These are phyloP conservation scores for Silurus meridionalis DNA, from an alignment of 2,113 vertebrate genomes.

Conservation along the genomic window DNA sequence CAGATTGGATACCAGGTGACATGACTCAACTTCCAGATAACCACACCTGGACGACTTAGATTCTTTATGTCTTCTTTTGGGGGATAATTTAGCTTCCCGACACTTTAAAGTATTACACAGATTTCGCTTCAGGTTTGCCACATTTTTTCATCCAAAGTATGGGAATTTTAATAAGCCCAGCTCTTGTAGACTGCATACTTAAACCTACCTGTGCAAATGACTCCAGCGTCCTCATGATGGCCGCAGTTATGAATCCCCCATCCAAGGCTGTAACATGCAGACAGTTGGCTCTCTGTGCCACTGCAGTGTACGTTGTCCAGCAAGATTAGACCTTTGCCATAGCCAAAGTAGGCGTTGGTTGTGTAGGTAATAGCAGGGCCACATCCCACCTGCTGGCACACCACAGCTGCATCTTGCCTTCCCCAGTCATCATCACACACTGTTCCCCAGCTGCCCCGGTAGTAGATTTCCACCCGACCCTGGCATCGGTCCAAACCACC, in stretches of 20 bases:
- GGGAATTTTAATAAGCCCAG: not conserved
- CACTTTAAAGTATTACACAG: not conserved
- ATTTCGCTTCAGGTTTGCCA: not conserved
- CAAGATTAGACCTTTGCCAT: conserved; percentile 84
- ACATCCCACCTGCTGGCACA: conserved; percentile 87
- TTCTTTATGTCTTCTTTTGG: too few species aligned
- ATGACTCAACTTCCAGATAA: too few species aligned
- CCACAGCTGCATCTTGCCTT: conserved; percentile 80
- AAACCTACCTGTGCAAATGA: conserved; percentile 80
- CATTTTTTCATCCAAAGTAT: not conserved
- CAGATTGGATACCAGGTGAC: too few species aligned
- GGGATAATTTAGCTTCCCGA: not conserved
- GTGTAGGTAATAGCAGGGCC: conserved; percentile 77
- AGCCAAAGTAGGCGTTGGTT: conserved; percentile 88
- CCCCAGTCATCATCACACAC: conserved; percentile 96
- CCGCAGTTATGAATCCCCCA: conserved; percentile 97
- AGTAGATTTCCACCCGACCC: conserved; percentile 91
- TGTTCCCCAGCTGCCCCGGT: conserved; percentile 87
- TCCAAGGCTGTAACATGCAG: conserved; percentile 82
- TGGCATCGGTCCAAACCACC: conserved; percentile 78
- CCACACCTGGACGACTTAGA: too few species aligned
- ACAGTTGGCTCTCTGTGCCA: conserved; percentile 76
- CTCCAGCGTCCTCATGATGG: conserved; percentile 93
- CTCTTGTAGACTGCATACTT: too few species aligned
- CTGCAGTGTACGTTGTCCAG: conserved; percentile 92